Evolutionary conservation across 2,113 vertebrate species (phyloP).

Genomic region (Irena cyanogastra): DNA sequence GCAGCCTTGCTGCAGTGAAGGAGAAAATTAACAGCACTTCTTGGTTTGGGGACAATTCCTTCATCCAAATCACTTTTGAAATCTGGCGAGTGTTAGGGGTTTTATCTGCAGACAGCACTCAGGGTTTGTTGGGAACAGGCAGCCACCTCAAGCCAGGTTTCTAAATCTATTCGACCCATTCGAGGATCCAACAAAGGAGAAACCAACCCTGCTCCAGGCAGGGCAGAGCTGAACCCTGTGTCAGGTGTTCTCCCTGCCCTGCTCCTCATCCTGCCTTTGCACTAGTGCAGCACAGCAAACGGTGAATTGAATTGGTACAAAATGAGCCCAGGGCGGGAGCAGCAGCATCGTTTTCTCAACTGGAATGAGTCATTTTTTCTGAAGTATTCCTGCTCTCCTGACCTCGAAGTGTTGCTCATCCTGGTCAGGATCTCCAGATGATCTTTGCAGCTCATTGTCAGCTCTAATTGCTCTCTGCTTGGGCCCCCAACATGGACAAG

Average conservation of each 20-base stretch:
- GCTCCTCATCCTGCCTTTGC: not conserved
- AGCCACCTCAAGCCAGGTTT: not conserved
- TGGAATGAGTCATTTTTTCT: not conserved
- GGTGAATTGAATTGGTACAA: not conserved
- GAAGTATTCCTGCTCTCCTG: not conserved
- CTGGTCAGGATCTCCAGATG: not conserved
- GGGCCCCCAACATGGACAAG: not conserved
- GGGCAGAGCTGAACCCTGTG: not conserved
- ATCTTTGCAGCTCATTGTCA: not conserved
- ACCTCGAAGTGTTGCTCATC: not conserved
- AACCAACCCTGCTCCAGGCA: not conserved
- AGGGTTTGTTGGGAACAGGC: not conserved
- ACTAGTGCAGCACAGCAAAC: not conserved
- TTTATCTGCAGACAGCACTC: not conserved
- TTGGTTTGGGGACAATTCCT: not conserved
- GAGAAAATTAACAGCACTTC: not conserved
- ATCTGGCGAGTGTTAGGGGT: not conserved
- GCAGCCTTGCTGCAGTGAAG: not conserved
- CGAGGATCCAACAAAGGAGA: not conserved
- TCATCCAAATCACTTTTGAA: not conserved
- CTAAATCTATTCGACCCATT: not conserved
- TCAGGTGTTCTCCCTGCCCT: not conserved
- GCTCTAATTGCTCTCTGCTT: slow-evolving; percentile 6
- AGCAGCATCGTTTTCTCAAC: not conserved
- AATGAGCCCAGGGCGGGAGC: not conserved